phyloP scores from a whole-genome alignment of 2,113 vertebrate species.

The Desmodus rotundus region DNA sequence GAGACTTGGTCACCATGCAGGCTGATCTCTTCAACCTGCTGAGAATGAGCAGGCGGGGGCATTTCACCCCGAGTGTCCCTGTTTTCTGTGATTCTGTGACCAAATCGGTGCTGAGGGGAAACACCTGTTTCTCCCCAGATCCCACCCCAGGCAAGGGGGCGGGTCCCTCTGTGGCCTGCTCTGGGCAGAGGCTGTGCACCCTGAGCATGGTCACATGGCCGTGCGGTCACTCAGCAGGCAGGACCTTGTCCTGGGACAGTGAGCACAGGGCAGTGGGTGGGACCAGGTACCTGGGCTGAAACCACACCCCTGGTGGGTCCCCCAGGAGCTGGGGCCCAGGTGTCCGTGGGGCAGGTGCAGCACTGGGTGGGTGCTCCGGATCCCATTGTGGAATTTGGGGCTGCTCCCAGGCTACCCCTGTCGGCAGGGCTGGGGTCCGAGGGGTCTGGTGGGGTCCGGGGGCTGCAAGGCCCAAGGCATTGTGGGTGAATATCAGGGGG shows the following conservation, averaged over 20 bases:
- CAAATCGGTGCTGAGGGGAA: neutral
- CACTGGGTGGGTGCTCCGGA: neutral
- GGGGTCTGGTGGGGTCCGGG: neutral
- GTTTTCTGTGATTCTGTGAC: neutral
- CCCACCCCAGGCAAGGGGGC: neutral
- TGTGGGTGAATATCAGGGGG: neutral
- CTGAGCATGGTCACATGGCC: too few species aligned
- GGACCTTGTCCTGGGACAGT: too few species aligned
- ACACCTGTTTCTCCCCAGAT: neutral
- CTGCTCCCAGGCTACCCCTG: neutral
- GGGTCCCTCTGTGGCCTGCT: neutral
- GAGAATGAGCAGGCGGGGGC: neutral
- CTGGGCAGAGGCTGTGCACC: neutral
- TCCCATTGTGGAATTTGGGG: neutral
- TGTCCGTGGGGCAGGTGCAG: neutral
- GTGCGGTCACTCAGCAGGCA: too few species aligned
- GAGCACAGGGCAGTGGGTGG: too few species aligned
- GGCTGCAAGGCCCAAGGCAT: neutral
- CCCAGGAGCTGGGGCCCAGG: neutral
- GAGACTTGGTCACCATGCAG: neutral
- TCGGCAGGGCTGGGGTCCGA: neutral
- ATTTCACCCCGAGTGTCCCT: neutral
- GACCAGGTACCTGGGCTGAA: too few species aligned
- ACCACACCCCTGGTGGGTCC: neutral
- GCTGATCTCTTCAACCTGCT: neutral